These are phyloP conservation scores for Mionectes macconnelli DNA, from an alignment of 2,113 vertebrate genomes.

Conservation along the genomic window DNA sequence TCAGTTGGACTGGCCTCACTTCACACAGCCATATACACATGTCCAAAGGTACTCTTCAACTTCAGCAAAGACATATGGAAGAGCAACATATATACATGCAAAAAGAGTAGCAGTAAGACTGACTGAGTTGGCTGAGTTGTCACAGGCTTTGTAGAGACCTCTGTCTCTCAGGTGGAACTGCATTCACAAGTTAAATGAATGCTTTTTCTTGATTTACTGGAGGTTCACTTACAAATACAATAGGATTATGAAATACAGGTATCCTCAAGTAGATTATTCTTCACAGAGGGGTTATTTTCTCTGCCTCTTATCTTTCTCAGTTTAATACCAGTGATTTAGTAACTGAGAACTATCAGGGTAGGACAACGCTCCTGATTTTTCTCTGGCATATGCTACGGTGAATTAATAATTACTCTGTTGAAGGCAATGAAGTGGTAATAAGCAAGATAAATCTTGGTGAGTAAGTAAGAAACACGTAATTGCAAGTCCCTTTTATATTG, in stretches of 20 bases:
- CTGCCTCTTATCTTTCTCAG: background rate
- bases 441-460: background rate
- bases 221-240: background rate
- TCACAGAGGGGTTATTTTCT: background rate
- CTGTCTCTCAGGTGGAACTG: background rate
- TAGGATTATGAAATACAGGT: background rate
- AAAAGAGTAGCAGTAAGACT: background rate
- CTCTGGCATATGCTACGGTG: background rate
- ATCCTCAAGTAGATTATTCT: background rate
- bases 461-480: background rate
- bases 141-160: background rate
- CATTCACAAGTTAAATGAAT: background rate
- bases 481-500: background rate
- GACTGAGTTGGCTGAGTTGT: background rate
- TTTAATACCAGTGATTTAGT: conserved; percentile 10
- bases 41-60: background rate
- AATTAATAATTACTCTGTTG: conserved; percentile 22
- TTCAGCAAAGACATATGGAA: background rate
- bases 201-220: conserved; percentile 5
- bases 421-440: conserved; percentile 2
- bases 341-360: background rate
- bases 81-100: background rate
- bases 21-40: background rate
- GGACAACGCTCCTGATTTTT: background rate
- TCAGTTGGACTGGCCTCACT: background rate